Evolutionary conservation across 2,113 vertebrate species (phyloP).

Genomic region (Aphelocoma coerulescens): DNA sequence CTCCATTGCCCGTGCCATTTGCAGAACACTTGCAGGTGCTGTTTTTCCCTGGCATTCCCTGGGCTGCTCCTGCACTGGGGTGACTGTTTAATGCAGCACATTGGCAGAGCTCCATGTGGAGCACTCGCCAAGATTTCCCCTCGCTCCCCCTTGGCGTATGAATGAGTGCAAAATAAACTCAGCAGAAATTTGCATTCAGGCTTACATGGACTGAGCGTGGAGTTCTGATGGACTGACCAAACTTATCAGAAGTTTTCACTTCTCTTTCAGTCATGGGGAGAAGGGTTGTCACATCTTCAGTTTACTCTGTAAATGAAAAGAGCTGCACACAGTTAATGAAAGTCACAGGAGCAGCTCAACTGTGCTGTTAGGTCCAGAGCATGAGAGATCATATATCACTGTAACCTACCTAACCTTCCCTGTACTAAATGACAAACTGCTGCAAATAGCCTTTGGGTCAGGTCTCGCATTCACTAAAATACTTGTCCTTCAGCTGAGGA

Average conservation of each 20-base stretch:
- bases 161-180: neutral
- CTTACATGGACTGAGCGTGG: neutral
- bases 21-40: conserved; percentile 1
- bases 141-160: neutral
- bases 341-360: conserved; percentile 57
- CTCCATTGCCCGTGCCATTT: neutral
- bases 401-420: conserved; percentile 74
- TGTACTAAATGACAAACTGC: conserved; percentile 79
- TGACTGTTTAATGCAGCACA: neutral
- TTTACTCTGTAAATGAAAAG: conserved; percentile 41
- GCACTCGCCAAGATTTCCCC: neutral
- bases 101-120: neutral
- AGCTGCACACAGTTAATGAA: conserved; percentile 59
- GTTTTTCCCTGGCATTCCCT: neutral
- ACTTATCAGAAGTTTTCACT: neutral
- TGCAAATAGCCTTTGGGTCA: conserved; percentile 72
- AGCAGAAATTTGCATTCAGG: conserved; percentile 17
- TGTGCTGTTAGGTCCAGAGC: conserved; percentile 53
- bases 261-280: neutral
- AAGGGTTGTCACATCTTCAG: conserved; percentile 3
- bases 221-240: neutral
- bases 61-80: neutral
- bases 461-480: conserved; percentile 67
- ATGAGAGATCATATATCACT: conserved; percentile 67
- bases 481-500: conserved; percentile 70